Evolutionary conservation across 2,888 invertebrate species (phyloP), one percentile per base, ranked within the genome.

Genomic region (Merodon equestris): DNA sequence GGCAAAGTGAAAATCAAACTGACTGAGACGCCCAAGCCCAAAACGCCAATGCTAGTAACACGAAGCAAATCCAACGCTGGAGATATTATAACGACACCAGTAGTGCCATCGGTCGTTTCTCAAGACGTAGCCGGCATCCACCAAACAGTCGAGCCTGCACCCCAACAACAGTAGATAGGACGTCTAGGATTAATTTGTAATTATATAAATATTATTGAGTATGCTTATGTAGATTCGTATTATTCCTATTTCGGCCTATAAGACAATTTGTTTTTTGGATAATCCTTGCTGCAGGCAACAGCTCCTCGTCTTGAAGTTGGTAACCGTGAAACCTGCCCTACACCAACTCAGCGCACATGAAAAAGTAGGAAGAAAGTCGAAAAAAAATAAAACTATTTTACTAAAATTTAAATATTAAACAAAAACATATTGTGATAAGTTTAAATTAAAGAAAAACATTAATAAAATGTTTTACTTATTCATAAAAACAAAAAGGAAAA

Each of bases 31-130:
- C 94, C 94, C 1, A 94, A 93, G 85, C 95, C 94, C 50, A 94
- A 94, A 89, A 95, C 95, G n/a, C 95, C 95, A 36, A 91, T 94
- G 87, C 90, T 95, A 86, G 94, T 95, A 85, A 94, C 93, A 84
- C 92, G 94, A 87, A 93, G 92, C 89, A 90, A 92, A 83, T 93
- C 94, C 56, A 93, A 93, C 87, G 93, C 93, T 79, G 95, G 94
- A 82, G 93, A 93, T 82, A 93, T 94, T 83, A 93, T 94, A 83
- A 92, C 94, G 85, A 94, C 94, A 82, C 88, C 89, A n/a, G 85
- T 87, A 5, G 47, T 27, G 18, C 66, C 71, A 1, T 45, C 38
- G 1, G 44, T 18, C 34, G 36, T 18, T 17, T 27, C 58, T 10
- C 73, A 45, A 27, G 68, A 79, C 45, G 79, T 74, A 2, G 74